Conservation (phyloP, 2,888 invertebrate genomes). For the Agapostemon virescens region DNA sequence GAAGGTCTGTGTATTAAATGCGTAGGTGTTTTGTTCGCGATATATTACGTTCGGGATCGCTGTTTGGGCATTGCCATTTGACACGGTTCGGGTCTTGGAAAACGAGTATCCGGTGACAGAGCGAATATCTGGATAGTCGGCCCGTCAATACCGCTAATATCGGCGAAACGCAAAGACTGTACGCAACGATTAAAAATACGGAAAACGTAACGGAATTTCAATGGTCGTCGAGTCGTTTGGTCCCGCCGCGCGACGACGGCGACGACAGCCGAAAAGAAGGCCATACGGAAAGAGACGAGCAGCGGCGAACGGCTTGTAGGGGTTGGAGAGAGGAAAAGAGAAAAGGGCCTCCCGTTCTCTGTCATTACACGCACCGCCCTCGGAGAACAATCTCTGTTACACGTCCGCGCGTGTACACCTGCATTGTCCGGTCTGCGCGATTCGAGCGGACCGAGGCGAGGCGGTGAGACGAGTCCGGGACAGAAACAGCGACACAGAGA, state of each 20-base stretch:
- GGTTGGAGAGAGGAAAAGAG: conserved; percentile 14
- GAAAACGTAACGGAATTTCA: too few relatives aligned
- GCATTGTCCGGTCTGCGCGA: conserved; percentile 34
- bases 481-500: not conserved
- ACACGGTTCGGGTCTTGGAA: too few relatives aligned
- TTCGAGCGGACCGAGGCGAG: not conserved
- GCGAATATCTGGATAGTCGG: too few relatives aligned
- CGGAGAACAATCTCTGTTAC: conserved; percentile 56
- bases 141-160: too few relatives aligned
- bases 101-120: too few relatives aligned
- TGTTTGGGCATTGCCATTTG: too few relatives aligned
- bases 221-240: too few relatives aligned
- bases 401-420: conserved; percentile 45
- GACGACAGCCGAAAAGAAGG: not conserved
- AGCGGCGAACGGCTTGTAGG: not conserved
- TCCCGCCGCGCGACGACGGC: not conserved
- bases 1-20: too few relatives aligned
- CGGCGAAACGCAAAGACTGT: too few relatives aligned
- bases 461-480: conserved; percentile 12
- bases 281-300: not conserved
- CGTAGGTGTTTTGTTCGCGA: too few relatives aligned
- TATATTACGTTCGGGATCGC: too few relatives aligned
- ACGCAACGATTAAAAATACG: too few relatives aligned
- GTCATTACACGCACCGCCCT: conserved; percentile 51
- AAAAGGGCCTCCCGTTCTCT: conserved; percentile 36